Percentiles rank a stretch among this genome's conserved stretches.
Evolutionary conservation across 2,113 vertebrate genomes (phyloP).

Genomic region (Sylvilagus bachmani): DNA sequence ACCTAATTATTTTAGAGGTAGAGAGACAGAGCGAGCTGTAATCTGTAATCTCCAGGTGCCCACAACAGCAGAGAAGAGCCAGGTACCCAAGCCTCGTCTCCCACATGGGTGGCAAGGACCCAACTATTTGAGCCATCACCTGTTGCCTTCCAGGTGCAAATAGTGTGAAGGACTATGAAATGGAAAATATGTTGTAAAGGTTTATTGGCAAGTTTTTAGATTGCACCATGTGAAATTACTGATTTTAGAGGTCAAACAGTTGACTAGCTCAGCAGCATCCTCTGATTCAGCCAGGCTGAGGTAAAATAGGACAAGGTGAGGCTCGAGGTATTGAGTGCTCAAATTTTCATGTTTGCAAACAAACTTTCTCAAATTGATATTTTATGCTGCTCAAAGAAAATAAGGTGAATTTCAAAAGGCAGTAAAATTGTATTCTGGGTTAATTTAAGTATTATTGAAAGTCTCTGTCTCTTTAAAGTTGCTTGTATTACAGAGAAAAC

Average conservation of each 20-base stretch:
- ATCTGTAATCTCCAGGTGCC: too few relatives aligned
- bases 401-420: not conserved
- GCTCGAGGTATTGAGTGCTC: not conserved
- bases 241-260: not conserved
- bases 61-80: too few relatives aligned
- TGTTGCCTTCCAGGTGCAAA: not conserved
- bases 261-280: not conserved
- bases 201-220: not conserved
- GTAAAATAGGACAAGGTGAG: not conserved
- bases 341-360: not conserved
- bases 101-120: too few relatives aligned
- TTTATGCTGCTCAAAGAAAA: not conserved
- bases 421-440: not conserved
- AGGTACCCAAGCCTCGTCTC: too few relatives aligned
- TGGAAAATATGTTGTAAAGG: not conserved
- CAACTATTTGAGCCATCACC: too few relatives aligned
- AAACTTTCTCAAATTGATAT: not conserved
- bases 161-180: not conserved
- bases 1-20: too few relatives aligned
- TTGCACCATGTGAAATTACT: not conserved
- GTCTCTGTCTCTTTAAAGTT: constrained; percentile 11
- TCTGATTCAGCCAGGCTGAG: not conserved
- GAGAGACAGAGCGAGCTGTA: too few relatives aligned
- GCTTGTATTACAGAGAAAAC: constrained; percentile 42
- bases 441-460: constrained; percentile 37